A percentile compares a stretch with the other conserved stretches of the same genome.
Evolutionary conservation across 2,797 vertebrate genomes (phyloP).

Genomic region (Enteromius radiatus): DNA sequence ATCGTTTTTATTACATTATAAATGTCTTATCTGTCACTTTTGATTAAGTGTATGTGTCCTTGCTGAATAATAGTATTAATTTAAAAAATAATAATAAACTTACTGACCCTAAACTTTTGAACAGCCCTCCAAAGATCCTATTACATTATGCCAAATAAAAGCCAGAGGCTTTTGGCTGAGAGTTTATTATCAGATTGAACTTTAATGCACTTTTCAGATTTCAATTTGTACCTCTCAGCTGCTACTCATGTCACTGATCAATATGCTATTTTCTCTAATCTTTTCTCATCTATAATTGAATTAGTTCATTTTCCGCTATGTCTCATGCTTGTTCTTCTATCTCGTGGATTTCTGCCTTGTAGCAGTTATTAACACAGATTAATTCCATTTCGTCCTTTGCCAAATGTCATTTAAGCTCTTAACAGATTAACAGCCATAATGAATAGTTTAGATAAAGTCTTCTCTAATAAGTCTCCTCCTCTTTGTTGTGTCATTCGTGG

Average conservation of each 20-base stretch:
- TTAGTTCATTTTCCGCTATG: constrained; percentile 8
- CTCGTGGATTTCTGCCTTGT: constrained; percentile 19
- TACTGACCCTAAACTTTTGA: background rate
- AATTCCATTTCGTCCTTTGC: background rate
- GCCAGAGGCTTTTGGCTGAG: background rate
- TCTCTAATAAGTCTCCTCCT: constrained; percentile 25
- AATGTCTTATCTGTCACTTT: background rate
- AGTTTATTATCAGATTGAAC: constrained; percentile 52
- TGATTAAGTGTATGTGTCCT: background rate
- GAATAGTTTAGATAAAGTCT: constrained; percentile 13
- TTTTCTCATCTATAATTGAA: constrained; percentile 41
- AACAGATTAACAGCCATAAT: constrained; percentile 12
- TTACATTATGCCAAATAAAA: constrained; percentile 1
- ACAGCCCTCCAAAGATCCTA: background rate
- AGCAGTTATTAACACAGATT: constrained; percentile 27
- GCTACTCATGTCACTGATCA: background rate
- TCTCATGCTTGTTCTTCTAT: background rate
- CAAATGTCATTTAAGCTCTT: constrained; percentile 6
- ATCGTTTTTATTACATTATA: background rate
- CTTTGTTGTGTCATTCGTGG: background rate
- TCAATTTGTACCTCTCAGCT: constrained; percentile 5
- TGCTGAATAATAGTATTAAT: background rate
- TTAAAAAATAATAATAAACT: background rate
- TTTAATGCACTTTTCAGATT: constrained; percentile 49
- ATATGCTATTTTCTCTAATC: constrained; percentile 18